Evolutionary conservation across 2,797 vertebrate species (phyloP).

Genomic region (Knipowitschia caucasica): DNA sequence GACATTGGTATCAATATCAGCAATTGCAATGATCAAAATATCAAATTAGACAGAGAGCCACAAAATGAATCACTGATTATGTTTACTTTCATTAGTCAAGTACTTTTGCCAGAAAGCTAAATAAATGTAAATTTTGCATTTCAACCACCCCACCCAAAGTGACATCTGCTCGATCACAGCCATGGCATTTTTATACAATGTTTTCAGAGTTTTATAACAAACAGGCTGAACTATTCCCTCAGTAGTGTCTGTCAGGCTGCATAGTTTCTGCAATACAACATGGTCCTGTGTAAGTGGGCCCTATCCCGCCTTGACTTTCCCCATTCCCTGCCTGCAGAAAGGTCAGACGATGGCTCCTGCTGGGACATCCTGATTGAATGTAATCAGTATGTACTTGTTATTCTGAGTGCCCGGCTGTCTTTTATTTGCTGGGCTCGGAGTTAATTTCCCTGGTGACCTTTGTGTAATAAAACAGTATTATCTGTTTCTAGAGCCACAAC

Average conservation of each 20-base stretch:
- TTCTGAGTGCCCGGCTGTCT: constrained; percentile 77
- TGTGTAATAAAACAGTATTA: constrained; percentile 89
- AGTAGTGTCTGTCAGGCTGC: constrained; percentile 54
- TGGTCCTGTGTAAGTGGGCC: constrained; percentile 33
- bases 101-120: no score
- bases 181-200: constrained; percentile 52
- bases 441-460: constrained; percentile 98
- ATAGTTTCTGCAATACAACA: constrained; percentile 75
- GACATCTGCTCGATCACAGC: constrained; percentile 4
- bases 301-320: constrained; percentile 66
- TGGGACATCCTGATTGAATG: constrained; percentile 80
- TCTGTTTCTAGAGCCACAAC: constrained; percentile 84
- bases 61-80: no score
- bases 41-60: no score
- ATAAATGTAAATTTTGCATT: no score
- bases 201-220: constrained; percentile 62
- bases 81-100: no score
- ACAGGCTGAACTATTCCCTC: constrained; percentile 55
- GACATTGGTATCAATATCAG: no score
- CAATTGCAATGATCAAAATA: no score
- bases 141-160: neutral
- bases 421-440: constrained; percentile 88
- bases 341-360: constrained; percentile 77
- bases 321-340: constrained; percentile 77
- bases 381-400: constrained; percentile 86